Base-by-base conservation (phyloP, 92 coral and sea anemone species). In the Nematostella vectensis region DNA sequence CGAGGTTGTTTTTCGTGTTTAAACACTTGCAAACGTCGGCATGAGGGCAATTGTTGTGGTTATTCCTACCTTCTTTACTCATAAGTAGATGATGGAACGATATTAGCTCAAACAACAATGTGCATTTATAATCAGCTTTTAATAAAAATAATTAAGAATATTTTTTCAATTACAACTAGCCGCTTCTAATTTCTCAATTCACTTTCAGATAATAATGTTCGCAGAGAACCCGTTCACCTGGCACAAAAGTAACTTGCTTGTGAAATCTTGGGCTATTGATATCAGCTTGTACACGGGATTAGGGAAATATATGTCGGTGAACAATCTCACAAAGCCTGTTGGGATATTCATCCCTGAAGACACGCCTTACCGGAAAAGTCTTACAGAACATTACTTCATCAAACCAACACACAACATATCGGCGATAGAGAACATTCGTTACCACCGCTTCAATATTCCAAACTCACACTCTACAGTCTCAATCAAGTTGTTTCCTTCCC, bases 251-350 rank as follows among this genome's bases (percentile, higher is more conserved):
- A 63, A 73, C 15, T 27, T 30, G 1, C 29, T 40, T 4, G 56
- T 82, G 18, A 68, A 57, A 26, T 82, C 89, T 2, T 59, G 61
- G 44, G 89, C 80, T 9, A 69, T 82, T 31, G 89, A 82, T 40
- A 58, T 82, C 27, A 77, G 57, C 61, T 30, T 82, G 24, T 71
- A 70, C 48, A 50, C 42, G 38, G 66, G 61, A 16, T 26, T 36
- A 6, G 77, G 84, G 11, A 28, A 38, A 42, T 47, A 59, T 40
- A 25, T 71, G 12, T 16, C 67, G 37, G 31, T 82, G 9, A 19
- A 64, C 2, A 39, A 62, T 49, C 75, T 74, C 40, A 59, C 36
- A 23, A 21, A 52, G 8, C 81, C 81, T 20, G 48, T 74, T 22
- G 75, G 52, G 4, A 54, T 74, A 21, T 55, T 55, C 22, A 47